A percentile compares a stretch with the other conserved stretches of the same genome.
Conservation (phyloP, 2,113 vertebrate species). For the Epinephelus cyanopodus region DNA sequence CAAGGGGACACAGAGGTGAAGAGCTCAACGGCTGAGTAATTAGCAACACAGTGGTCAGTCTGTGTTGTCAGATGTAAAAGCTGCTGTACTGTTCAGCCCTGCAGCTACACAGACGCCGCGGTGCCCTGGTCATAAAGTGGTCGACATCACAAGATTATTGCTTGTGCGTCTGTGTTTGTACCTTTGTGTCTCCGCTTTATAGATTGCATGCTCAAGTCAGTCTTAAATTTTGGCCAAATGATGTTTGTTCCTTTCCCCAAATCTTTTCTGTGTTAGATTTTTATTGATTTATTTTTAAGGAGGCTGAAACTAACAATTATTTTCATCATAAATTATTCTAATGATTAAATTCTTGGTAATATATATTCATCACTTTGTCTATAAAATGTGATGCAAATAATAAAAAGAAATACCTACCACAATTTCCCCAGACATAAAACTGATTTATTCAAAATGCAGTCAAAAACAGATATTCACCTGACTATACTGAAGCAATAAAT, state of each 20-base stretch:
- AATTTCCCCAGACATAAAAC: no score
- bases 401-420: no score
- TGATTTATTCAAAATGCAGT: no score
- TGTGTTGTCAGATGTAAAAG: slow-evolving; percentile 68
- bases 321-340: not conserved
- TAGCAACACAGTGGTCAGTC: slow-evolving; percentile 75
- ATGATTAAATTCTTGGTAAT: not conserved
- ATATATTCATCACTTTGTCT: not conserved
- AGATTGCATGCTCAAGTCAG: not conserved
- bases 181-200: no score
- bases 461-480: no score
- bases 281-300: no score
- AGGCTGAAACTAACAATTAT: not conserved
- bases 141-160: slow-evolving; percentile 14
- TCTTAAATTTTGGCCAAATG: not conserved
- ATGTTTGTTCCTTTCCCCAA: not conserved
- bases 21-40: slow-evolving; percentile 66
- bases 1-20: slow-evolving; percentile 70
- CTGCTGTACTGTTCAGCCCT: slow-evolving; percentile 52
- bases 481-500: no score
- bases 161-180: not conserved
- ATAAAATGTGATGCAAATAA: not conserved
- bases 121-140: slow-evolving; percentile 41
- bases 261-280: not conserved
- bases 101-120: slow-evolving; percentile 47